Percentiles rank a stretch among this genome's conserved stretches.
Conservation (phyloP, 1,140 invertebrate genomes). For the Halictus rubicundus region DNA sequence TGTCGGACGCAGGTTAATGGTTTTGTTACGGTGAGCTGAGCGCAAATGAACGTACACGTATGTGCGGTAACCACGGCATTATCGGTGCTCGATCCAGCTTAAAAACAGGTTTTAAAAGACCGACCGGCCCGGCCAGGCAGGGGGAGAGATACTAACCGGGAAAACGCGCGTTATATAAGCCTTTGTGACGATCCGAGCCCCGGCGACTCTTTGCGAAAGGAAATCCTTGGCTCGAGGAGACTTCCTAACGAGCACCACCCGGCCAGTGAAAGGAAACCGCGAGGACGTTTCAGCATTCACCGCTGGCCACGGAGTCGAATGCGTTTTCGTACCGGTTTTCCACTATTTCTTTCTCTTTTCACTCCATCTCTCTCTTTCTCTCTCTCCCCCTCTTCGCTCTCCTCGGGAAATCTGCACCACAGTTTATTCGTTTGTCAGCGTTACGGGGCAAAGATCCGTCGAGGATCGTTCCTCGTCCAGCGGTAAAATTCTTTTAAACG, state of each 20-base stretch:
- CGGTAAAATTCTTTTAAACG: too few species aligned
- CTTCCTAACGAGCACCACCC: background rate
- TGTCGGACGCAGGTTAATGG: constrained; percentile 38
- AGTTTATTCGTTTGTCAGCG: too few species aligned
- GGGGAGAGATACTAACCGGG: constrained; percentile 8
- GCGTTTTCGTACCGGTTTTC: background rate
- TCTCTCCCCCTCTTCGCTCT: too few species aligned
- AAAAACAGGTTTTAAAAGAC: constrained; percentile 54
- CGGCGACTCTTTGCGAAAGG: constrained; percentile 37
- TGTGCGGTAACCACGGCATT: constrained; percentile 19
- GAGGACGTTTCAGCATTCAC: constrained; percentile 18
- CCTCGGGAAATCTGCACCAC: too few species aligned
- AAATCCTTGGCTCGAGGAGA: constrained; percentile 50
- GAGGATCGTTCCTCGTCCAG: too few species aligned
- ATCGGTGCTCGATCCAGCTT: constrained; percentile 42
- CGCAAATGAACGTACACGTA: constrained; percentile 48
- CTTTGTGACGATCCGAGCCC: constrained; percentile 30
- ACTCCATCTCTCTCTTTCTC: too few species aligned
- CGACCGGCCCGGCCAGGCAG: background rate
- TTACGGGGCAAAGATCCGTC: too few species aligned
- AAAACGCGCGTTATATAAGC: constrained; percentile 49
- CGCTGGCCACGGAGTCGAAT: background rate
- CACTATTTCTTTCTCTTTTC: too few species aligned
- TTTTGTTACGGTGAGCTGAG: constrained; percentile 57
- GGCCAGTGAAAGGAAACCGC: constrained; percentile 34